These are phyloP conservation scores for Heliconius hortense DNA, from an alignment of 2,888 invertebrate genomes.

Conservation along the genomic window DNA sequence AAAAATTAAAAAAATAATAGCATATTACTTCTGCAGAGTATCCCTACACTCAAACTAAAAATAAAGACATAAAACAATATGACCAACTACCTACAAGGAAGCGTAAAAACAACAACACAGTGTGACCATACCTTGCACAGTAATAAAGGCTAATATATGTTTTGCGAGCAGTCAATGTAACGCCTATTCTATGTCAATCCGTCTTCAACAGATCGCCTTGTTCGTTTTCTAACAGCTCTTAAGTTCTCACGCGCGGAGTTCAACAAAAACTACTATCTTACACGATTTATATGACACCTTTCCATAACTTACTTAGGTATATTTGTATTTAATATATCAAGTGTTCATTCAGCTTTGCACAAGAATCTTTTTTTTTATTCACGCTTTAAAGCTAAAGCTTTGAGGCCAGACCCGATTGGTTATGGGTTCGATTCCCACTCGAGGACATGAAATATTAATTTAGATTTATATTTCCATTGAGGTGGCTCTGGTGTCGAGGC, in stretches of 20 bases:
- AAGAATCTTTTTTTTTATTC: neutral
- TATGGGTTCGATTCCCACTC: too few relatives aligned
- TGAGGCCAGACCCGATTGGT: too few relatives aligned
- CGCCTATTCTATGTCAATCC: constrained; percentile 43
- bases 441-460: too few relatives aligned
- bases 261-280: constrained; percentile 1
- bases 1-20: too few relatives aligned
- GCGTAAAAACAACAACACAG: constrained; percentile 24
- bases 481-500: too few relatives aligned
- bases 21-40: too few relatives aligned
- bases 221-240: constrained; percentile 17
- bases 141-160: constrained; percentile 31
- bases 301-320: neutral
- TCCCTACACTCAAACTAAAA: too few relatives aligned
- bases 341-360: neutral
- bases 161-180: constrained; percentile 35
- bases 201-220: constrained; percentile 40
- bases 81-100: neutral
- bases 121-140: constrained; percentile 33
- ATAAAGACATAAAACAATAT: neutral
- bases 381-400: too few relatives aligned
- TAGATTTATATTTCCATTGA: too few relatives aligned
- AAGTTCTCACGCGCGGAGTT: constrained; percentile 19
- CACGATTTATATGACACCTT: constrained; percentile 19
- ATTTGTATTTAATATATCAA: neutral